These are phyloP conservation scores for Rhagoletis pomonella DNA, from an alignment of 1,140 invertebrate genomes.

Conservation along the genomic window DNA sequence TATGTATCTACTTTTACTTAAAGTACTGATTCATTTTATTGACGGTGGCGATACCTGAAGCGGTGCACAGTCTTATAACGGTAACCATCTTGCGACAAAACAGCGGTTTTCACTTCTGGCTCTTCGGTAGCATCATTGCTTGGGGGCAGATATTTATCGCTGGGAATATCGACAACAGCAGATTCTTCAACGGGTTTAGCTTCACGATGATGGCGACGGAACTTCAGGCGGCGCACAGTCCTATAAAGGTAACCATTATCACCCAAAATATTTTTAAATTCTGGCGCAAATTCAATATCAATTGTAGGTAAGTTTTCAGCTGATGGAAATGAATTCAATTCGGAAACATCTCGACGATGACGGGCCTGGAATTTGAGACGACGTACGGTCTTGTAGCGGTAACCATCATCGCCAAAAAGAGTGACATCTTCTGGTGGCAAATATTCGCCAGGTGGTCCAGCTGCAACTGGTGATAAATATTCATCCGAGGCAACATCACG, in stretches of 20 bases:
- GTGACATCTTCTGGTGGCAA: slow-evolving; percentile 69
- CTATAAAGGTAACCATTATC: slow-evolving; percentile 70
- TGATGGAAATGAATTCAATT: slow-evolving; percentile 60
- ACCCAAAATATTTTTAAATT: slow-evolving; percentile 65
- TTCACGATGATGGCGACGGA: slow-evolving; percentile 68
- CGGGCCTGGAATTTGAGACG: slow-evolving; percentile 68
- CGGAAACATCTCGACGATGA: slow-evolving; percentile 69
- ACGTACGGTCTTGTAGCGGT: slow-evolving; percentile 71
- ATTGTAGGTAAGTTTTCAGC: slow-evolving; percentile 69
- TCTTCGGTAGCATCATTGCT: slow-evolving; percentile 58
- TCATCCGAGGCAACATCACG: slow-evolving; percentile 65
- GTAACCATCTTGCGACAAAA: slow-evolving; percentile 69
- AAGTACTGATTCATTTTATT: slow-evolving; percentile 59
- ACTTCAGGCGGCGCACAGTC: slow-evolving; percentile 68
- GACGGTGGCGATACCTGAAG: slow-evolving; percentile 68
- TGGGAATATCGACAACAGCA: slow-evolving; percentile 53
- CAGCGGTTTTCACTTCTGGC: slow-evolving; percentile 62
- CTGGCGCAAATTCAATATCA: slow-evolving; percentile 66
- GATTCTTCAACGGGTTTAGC: slow-evolving; percentile 56
- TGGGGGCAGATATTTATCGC: slow-evolving; percentile 67
- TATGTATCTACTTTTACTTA: neutral
- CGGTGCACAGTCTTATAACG: slow-evolving; percentile 71
- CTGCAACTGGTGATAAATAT: slow-evolving; percentile 66
- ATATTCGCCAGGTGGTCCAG: slow-evolving; percentile 58
- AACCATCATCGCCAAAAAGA: slow-evolving; percentile 69